A percentile compares a stretch with the other conserved stretches of the same genome.
phyloP scores from a whole-genome alignment of 2,113 vertebrate species.

The Empidonax alnorum region DNA sequence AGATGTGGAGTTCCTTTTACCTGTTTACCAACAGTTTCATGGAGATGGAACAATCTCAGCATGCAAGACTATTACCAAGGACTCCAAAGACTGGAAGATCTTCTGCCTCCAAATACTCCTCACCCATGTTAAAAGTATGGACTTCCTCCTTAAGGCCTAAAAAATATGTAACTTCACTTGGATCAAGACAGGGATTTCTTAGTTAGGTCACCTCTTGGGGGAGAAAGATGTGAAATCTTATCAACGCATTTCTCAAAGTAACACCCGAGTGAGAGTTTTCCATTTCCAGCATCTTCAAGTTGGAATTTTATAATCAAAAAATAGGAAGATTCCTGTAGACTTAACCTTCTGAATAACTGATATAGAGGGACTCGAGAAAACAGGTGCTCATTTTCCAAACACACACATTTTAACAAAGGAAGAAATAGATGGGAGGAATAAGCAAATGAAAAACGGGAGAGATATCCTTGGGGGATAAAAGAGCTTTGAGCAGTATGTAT shows the following conservation, averaged over 20 bases:
- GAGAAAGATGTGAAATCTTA: neutral
- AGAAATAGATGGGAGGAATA: neutral
- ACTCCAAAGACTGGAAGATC: neutral
- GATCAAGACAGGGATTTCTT: neutral
- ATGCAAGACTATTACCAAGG: neutral
- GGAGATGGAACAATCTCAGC: neutral
- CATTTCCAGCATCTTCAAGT: neutral
- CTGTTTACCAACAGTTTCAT: neutral
- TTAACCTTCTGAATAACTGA: constrained; percentile 24
- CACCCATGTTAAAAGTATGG: neutral
- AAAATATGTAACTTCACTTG: neutral
- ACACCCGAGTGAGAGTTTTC: neutral
- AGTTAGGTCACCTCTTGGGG: neutral
- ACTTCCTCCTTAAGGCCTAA: neutral
- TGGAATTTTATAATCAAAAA: neutral
- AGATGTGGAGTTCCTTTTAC: neutral
- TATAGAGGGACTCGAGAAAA: neutral
- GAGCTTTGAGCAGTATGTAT: constrained; percentile 18
- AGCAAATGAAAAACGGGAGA: constrained; percentile 24
- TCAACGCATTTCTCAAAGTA: neutral
- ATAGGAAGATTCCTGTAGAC: neutral
- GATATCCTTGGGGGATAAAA: constrained; percentile 2
- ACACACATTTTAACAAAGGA: constrained; percentile 18
- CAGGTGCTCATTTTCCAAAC: neutral
- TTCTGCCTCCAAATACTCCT: neutral